Percentiles rank a stretch among this genome's conserved stretches.
phyloP scores from a whole-genome alignment of 2,888 invertebrate genomes.

The Macroteleia sp. region DNA sequence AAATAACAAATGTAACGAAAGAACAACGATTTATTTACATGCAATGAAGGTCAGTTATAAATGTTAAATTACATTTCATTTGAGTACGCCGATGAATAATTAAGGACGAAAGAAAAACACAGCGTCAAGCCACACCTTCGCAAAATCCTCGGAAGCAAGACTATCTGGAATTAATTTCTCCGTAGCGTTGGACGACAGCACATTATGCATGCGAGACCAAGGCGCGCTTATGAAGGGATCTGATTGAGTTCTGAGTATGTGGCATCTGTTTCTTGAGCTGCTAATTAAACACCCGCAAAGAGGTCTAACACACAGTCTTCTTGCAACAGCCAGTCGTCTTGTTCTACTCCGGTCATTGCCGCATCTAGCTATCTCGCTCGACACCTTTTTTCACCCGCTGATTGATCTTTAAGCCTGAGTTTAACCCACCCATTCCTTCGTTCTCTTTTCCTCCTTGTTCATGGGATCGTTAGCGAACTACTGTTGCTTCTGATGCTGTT shows the following conservation, averaged over 20 bases:
- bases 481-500: conserved; percentile 70
- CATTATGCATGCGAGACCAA: conserved; percentile 80
- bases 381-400: conserved; percentile 71
- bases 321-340: conserved; percentile 26
- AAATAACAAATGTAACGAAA: background rate
- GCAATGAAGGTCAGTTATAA: background rate
- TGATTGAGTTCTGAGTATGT: conserved; percentile 83
- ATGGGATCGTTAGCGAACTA: conserved; percentile 78
- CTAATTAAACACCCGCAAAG: conserved; percentile 82
- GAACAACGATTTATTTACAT: background rate
- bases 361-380: conserved; percentile 56
- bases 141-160: conserved; percentile 64
- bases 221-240: conserved; percentile 82
- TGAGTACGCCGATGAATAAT: conserved; percentile 25
- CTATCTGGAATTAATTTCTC: conserved; percentile 74
- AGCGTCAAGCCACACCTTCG: conserved; percentile 47
- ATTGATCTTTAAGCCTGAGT: conserved; percentile 80
- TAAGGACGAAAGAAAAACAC: conserved; percentile 34
- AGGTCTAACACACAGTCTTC: conserved; percentile 68
- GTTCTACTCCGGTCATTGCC: background rate
- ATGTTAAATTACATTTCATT: conserved; percentile 17
- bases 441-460: conserved; percentile 70
- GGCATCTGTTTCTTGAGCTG: conserved; percentile 82
- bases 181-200: conserved; percentile 68
- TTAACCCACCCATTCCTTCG: conserved; percentile 71